Base-by-base conservation (phyloP, 1,140 invertebrate genomes). In the Drosophila cardini region DNA sequence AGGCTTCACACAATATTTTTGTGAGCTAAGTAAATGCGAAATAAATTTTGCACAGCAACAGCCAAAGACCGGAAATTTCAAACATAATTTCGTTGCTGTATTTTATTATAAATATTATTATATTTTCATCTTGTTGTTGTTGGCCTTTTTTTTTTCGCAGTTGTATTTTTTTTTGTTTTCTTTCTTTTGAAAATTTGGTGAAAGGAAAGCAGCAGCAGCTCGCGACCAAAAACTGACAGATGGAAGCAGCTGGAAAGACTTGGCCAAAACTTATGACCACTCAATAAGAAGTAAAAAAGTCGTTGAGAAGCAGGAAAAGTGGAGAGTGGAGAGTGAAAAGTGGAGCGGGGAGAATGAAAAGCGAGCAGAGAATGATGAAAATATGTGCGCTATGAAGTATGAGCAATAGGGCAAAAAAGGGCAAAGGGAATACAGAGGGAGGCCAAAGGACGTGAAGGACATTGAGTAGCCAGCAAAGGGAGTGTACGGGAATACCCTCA, bases 21-120 rank as follows among this genome's bases (percentile, higher is more conserved):
- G 60, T 48, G 61, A 34, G 15, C 45, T 9, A 58, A 65, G 71
- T 55, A 42, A 65, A 72, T 72, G 72, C 45, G 50, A 76, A 65
- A 75, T 61, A 72, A 57, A 76, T 78, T 71, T 71, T 42, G 34
- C 16, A 55, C 67, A 73, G 45, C 43, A 61, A 53, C 68, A 58
- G 46, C 62, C 58, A 72, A 72, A 73, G 45, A 73, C 46, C 80
- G 77, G 58, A 81, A 78, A 87, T 78, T 86, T 72, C 30, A 50
- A 63, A 78, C 83, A 86, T 87, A 87, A 86, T 86, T 87, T 87
- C 82, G 78, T 82, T 82, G 83, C 18, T 62, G 83, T 80, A 70
- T 87, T 82, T 87, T 87, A 86, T 86, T 72, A 86, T 78, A 87
- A 86, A 87, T 86, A 63, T 63, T 63, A 63, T 63, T 53, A 63